These are phyloP conservation scores for Colostygia pectinataria DNA, from an alignment of 2,888 invertebrate genomes.

Conservation along the genomic window DNA sequence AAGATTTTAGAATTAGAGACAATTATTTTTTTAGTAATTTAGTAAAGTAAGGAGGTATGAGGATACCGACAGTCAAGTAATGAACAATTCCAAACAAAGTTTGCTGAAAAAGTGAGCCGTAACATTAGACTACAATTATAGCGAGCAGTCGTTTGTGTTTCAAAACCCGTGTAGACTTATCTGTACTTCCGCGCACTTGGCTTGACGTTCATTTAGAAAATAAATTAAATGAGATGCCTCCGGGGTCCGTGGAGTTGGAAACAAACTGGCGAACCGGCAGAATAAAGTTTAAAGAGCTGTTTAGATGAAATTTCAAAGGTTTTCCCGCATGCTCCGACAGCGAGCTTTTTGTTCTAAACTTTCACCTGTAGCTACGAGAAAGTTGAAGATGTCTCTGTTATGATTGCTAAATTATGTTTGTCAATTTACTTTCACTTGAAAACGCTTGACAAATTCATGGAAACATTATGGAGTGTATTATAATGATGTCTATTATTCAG, in stretches of 20 bases:
- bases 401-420: conserved; percentile 42
- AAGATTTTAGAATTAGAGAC: no score
- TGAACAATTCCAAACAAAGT: no score
- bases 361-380: conserved; percentile 46
- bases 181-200: conserved; percentile 38
- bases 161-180: conserved; percentile 35
- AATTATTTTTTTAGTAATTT: no score
- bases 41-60: no score
- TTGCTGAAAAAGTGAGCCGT: background rate
- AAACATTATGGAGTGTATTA: background rate
- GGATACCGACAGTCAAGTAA: no score
- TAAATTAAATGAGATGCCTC: conserved; percentile 69
- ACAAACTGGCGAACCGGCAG: conserved; percentile 55
- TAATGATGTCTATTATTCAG: no score
- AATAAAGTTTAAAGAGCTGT: conserved; percentile 62
- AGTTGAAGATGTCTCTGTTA: conserved; percentile 52
- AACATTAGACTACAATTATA: conserved; percentile 3
- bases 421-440: conserved; percentile 9
- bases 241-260: conserved; percentile 52
- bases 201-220: conserved; percentile 64
- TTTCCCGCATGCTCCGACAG: conserved; percentile 53
- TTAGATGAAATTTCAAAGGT: conserved; percentile 73
- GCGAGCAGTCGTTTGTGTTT: conserved; percentile 12
- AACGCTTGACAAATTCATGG: background rate
- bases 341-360: conserved; percentile 58